Percentiles rank a stretch among this genome's conserved stretches.
Conservation (phyloP, 2,888 invertebrate species). For the Caenorhabditis becei region DNA sequence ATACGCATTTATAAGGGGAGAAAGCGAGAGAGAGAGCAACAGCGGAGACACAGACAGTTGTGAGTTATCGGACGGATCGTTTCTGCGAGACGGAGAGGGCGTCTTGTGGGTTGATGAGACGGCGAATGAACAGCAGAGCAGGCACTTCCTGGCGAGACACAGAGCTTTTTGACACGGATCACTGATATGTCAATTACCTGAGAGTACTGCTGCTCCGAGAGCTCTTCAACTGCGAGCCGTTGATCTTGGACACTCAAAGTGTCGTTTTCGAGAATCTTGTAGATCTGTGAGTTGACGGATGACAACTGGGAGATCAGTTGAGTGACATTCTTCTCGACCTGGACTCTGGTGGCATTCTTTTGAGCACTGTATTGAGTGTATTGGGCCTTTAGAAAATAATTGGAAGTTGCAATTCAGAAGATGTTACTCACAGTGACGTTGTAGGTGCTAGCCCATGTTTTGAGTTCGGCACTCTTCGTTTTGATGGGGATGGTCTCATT, state of each 20-base stretch:
- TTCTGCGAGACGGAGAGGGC: constrained; percentile 10
- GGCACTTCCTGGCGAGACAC: constrained; percentile 17
- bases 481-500: constrained; percentile 20
- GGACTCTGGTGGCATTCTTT: constrained; percentile 11
- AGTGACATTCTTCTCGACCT: constrained; percentile 46
- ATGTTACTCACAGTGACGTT: constrained; percentile 28
- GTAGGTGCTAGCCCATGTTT: constrained; percentile 37
- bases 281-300: constrained; percentile 23
- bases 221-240: constrained; percentile 20
- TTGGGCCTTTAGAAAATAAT: constrained; percentile 21
- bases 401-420: background rate
- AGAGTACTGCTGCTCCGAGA: constrained; percentile 13
- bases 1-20: constrained; percentile 5
- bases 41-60: constrained; percentile 4
- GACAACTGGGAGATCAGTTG: constrained; percentile 32
- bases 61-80: constrained; percentile 11
- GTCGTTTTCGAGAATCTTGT: constrained; percentile 34
- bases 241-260: constrained; percentile 38
- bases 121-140: constrained; percentile 26
- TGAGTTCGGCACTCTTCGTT: constrained; percentile 1
- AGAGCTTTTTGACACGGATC: constrained; percentile 17
- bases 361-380: constrained; percentile 14
- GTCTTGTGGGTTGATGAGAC: constrained; percentile 33
- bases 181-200: constrained; percentile 21
- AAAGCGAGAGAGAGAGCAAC: constrained; percentile 20